Conservation (phyloP, 2,797 vertebrate genomes). For the Craterocephalus amniculus region DNA sequence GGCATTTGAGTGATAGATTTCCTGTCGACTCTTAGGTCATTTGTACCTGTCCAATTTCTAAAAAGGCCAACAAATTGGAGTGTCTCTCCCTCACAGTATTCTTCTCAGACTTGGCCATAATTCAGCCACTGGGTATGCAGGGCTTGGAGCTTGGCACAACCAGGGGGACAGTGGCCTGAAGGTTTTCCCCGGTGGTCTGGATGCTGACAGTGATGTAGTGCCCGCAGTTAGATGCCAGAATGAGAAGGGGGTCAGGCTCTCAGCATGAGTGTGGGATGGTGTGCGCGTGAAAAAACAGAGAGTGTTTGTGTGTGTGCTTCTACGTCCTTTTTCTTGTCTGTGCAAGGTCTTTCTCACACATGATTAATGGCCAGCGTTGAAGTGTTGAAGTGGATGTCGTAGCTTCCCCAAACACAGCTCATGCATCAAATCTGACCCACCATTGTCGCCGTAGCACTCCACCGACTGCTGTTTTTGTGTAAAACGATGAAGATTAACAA, state of each 20-base stretch:
- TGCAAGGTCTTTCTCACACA: slow-evolving; percentile 72
- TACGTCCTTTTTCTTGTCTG: slow-evolving; percentile 52
- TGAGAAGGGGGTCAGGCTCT: slow-evolving; percentile 70
- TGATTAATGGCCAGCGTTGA: slow-evolving; percentile 78
- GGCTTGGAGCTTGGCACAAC: slow-evolving; percentile 63
- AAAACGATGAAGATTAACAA: slow-evolving; percentile 25
- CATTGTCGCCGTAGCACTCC: slow-evolving; percentile 51
- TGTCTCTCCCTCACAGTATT: slow-evolving; percentile 55
- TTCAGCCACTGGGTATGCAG: slow-evolving; percentile 74
- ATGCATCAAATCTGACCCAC: slow-evolving; percentile 71
- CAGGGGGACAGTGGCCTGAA: slow-evolving; percentile 73
- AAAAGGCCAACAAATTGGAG: slow-evolving; percentile 77
- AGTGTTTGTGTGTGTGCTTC: slow-evolving; percentile 27
- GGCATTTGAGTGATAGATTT: slow-evolving; percentile 66
- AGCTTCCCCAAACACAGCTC: slow-evolving; percentile 68
- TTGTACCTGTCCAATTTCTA: slow-evolving; percentile 76
- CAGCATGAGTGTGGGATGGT: slow-evolving; percentile 70
- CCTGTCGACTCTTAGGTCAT: slow-evolving; percentile 53
- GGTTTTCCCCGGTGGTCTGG: slow-evolving; percentile 85
- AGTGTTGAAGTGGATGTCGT: slow-evolving; percentile 73
- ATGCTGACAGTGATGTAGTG: slow-evolving; percentile 90
- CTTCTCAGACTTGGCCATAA: slow-evolving; percentile 68
- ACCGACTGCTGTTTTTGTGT: slow-evolving; percentile 26
- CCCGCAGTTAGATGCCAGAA: slow-evolving; percentile 83
- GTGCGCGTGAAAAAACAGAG: slow-evolving; percentile 48